phyloP scores from a whole-genome alignment of 2,113 vertebrate genomes.

The Amblyopsis rosae region DNA sequence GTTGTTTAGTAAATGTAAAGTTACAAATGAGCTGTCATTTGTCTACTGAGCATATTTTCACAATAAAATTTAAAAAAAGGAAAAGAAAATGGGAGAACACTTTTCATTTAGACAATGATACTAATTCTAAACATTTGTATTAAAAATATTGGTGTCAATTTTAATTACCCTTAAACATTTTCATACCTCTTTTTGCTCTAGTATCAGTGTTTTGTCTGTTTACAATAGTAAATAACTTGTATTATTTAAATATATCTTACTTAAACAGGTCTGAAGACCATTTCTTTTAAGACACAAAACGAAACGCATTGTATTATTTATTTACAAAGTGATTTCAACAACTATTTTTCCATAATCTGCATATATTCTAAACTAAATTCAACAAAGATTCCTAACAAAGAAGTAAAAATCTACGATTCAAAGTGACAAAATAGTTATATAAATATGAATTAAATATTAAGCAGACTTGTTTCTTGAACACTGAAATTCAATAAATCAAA shows the following conservation, averaged over 20 bases:
- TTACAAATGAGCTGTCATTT: conserved; percentile 53
- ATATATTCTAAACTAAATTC: conserved; percentile 48
- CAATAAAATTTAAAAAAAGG: conserved; percentile 67
- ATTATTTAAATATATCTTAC: neutral
- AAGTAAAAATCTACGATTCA: conserved; percentile 64
- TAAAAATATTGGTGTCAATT: neutral
- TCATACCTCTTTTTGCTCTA: too few relatives aligned
- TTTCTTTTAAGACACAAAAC: conserved; percentile 14
- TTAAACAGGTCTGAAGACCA: too few relatives aligned
- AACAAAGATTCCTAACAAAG: conserved; percentile 46
- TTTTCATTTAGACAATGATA: neutral
- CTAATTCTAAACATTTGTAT: neutral
- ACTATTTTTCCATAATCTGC: conserved; percentile 46
- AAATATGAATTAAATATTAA: conserved; percentile 68
- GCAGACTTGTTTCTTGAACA: conserved; percentile 42
- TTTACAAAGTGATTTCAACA: conserved; percentile 45
- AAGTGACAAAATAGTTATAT: conserved; percentile 68
- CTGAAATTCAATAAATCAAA: conserved; percentile 48
- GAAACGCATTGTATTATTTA: neutral
- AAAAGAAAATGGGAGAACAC: neutral
- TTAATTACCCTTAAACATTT: too few relatives aligned
- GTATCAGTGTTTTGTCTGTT: neutral
- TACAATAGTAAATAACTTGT: neutral
- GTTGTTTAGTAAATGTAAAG: conserved; percentile 55
- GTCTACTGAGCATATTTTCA: conserved; percentile 74